Percentiles rank a stretch among this genome's conserved stretches.
These are phyloP conservation scores for Phalacrocorax aristotelis DNA, from an alignment of 2,113 vertebrate genomes.

Conservation along the genomic window DNA sequence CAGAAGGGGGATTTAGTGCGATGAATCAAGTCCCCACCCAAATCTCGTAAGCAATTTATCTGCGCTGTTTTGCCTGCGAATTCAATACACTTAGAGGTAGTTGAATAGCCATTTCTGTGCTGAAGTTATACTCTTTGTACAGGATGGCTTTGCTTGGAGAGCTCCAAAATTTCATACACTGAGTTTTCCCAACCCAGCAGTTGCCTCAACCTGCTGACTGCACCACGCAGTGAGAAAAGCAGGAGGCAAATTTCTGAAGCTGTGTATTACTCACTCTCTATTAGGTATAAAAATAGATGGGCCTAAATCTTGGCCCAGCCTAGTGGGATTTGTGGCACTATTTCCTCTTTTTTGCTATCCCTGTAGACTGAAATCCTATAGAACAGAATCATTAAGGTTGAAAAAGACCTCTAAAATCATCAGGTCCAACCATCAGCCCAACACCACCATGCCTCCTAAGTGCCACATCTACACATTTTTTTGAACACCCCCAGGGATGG, in stretches of 20 bases:
- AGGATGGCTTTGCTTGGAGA: not conserved
- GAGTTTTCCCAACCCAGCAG: not conserved
- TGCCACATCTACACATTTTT: too few species aligned
- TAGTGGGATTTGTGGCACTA: not conserved
- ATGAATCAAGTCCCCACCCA: not conserved
- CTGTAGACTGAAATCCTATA: not conserved
- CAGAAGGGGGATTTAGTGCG: not conserved
- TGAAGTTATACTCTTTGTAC: not conserved
- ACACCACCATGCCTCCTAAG: too few species aligned
- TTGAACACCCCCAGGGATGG: too few species aligned
- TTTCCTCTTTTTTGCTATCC: not conserved
- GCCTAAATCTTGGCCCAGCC: not conserved
- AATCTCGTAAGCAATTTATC: not conserved
- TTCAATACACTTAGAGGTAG: not conserved
- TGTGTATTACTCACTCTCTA: not conserved
- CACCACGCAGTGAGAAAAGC: rapidly evolving
- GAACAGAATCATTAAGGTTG: too few species aligned
- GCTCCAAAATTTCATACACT: rapidly evolving
- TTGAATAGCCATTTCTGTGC: rapidly evolving
- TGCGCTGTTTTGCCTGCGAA: not conserved
- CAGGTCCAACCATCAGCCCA: too few species aligned
- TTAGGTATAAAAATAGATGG: not conserved
- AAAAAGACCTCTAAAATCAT: too few species aligned
- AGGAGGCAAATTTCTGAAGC: not conserved
- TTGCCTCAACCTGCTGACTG: not conserved